phyloP scores from a whole-genome alignment of 2,113 vertebrate species.

The Murina feae region DNA sequence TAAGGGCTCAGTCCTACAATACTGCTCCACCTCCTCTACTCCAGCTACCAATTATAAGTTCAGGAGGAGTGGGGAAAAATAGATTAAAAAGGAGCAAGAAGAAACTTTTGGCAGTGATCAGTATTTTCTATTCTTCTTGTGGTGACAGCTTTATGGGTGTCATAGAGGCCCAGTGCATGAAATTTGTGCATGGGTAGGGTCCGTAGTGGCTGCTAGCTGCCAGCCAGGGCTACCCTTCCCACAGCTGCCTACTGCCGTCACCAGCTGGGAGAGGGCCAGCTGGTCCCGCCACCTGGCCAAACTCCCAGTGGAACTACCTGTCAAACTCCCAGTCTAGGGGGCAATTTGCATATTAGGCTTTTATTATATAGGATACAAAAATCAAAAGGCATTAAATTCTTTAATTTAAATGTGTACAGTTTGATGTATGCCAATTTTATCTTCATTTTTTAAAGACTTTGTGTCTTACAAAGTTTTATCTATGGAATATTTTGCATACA shows the following conservation, averaged over 20 bases:
- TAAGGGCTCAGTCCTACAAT: neutral
- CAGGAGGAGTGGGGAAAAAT: neutral
- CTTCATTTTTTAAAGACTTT: neutral
- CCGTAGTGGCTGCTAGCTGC: too few relatives aligned
- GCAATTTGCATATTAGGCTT: too few relatives aligned
- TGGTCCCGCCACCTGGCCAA: accelerated
- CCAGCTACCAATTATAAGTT: neutral
- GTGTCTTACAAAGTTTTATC: neutral
- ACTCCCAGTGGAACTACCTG: too few relatives aligned
- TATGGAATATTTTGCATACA: neutral
- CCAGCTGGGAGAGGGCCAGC: too few relatives aligned
- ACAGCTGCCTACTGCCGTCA: too few relatives aligned
- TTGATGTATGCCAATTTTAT: neutral
- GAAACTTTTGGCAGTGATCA: neutral
- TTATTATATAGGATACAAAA: neutral
- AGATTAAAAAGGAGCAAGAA: neutral
- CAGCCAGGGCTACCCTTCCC: too few relatives aligned
- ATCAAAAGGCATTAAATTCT: neutral
- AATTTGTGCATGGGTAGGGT: too few relatives aligned
- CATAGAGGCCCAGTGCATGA: too few relatives aligned
- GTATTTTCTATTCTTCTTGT: neutral
- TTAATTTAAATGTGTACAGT: neutral
- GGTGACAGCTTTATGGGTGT: neutral
- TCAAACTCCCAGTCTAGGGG: too few relatives aligned
- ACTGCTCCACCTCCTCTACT: neutral